Evolutionary conservation across 2,797 vertebrate genomes (phyloP).

Genomic region (Melanotaenia trifasciata): DNA sequence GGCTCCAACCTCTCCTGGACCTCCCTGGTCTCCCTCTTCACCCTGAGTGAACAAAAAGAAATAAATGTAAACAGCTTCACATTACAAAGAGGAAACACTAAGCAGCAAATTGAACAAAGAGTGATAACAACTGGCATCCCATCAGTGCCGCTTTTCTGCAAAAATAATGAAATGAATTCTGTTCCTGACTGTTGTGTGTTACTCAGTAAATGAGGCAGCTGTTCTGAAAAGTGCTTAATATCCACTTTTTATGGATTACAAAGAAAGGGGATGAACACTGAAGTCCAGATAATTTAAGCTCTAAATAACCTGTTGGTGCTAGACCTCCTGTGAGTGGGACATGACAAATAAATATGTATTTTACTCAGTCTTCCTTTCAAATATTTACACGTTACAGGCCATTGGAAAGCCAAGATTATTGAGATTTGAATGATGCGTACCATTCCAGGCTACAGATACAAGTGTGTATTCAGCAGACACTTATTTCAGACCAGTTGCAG

Average conservation of each 20-base stretch:
- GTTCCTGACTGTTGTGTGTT: conserved; percentile 34
- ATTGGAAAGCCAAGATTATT: no score
- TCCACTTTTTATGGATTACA: conserved; percentile 40
- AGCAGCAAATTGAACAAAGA: conserved; percentile 15
- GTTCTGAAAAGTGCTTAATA: conserved; percentile 39
- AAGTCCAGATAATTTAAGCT: conserved; percentile 58
- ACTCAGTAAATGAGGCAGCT: conserved; percentile 52
- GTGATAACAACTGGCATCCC: conserved; percentile 3
- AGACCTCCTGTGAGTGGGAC: no score
- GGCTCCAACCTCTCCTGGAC: conserved; percentile 88
- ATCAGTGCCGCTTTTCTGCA: background rate
- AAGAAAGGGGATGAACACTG: conserved; percentile 37
- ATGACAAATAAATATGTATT: no score
- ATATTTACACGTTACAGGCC: no score
- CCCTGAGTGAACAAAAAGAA: conserved; percentile 82
- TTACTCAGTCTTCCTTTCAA: no score
- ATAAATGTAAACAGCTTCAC: conserved; percentile 11
- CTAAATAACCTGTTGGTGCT: conserved; percentile 24
- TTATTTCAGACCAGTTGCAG: background rate
- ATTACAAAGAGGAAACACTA: conserved; percentile 10
- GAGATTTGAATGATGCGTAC: no score
- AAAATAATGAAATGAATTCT: conserved; percentile 16
- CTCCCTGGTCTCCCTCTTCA: conserved; percentile 95
- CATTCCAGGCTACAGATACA: no score
- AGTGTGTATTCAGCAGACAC: no score